phyloP scores from a whole-genome alignment of 2,113 vertebrate species.

The Serilophus lunatus region DNA sequence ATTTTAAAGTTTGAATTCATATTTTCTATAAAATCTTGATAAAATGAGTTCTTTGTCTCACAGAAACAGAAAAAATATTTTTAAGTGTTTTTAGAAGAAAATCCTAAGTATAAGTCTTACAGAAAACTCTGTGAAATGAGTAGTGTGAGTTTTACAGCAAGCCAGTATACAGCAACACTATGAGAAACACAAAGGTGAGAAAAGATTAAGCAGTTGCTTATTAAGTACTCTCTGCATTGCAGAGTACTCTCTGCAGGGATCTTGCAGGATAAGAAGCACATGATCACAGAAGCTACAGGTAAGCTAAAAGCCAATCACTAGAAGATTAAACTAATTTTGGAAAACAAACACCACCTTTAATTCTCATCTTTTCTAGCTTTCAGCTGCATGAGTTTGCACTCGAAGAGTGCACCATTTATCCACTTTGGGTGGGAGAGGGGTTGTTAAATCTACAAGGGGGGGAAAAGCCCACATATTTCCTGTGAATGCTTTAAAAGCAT shows the following conservation, averaged over 20 bases:
- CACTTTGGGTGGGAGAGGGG: accelerated
- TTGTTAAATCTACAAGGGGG: background rate
- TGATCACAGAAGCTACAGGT: background rate
- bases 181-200: background rate
- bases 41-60: background rate
- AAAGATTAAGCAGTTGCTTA: background rate
- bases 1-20: background rate
- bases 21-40: background rate
- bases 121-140: background rate
- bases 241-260: background rate
- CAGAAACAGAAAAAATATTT: background rate
- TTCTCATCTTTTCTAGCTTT: background rate
- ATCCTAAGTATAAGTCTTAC: background rate
- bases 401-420: background rate
- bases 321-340: background rate
- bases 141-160: background rate
- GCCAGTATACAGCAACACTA: background rate
- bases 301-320: background rate
- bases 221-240: background rate
- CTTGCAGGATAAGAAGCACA: background rate
- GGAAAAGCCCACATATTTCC: background rate
- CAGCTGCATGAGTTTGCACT: background rate
- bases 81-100: background rate
- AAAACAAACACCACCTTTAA: background rate
- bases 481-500: background rate